A percentile compares a stretch with the other conserved stretches of the same genome.
These are phyloP conservation scores for Otocyon megalotis DNA, from an alignment of 2,113 vertebrate genomes.

Conservation along the genomic window DNA sequence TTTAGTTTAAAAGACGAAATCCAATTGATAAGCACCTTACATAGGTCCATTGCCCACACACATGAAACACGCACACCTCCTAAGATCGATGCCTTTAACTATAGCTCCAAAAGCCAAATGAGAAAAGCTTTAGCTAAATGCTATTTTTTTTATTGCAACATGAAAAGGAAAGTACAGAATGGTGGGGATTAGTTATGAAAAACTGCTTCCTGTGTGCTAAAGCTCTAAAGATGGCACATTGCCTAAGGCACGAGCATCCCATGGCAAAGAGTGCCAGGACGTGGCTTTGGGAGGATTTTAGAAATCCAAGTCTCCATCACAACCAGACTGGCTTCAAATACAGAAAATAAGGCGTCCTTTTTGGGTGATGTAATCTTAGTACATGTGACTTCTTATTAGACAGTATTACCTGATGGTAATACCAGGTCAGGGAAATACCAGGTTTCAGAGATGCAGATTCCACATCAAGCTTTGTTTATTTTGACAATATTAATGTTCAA, in stretches of 20 bases:
- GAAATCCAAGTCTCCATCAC: neutral
- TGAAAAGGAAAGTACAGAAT: slow-evolving; percentile 11
- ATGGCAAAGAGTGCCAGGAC: neutral
- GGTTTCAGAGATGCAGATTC: neutral
- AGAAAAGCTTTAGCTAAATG: slow-evolving; percentile 14
- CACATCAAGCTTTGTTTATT: neutral
- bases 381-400: neutral
- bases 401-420: neutral
- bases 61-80: neutral
- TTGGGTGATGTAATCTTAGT: neutral
- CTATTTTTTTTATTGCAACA: neutral
- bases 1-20: slow-evolving; percentile 42
- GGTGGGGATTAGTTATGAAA: neutral
- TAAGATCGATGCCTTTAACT: neutral
- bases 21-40: neutral
- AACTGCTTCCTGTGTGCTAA: neutral
- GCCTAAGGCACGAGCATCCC: neutral
- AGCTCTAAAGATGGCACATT: neutral
- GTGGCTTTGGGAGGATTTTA: neutral
- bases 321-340: neutral
- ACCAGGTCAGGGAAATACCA: neutral
- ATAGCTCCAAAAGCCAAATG: neutral
- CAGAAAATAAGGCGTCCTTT: neutral
- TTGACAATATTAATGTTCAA: neutral
- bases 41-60: neutral